phyloP scores from a whole-genome alignment of 2,888 invertebrate genomes.

The Plebejus melissa region DNA sequence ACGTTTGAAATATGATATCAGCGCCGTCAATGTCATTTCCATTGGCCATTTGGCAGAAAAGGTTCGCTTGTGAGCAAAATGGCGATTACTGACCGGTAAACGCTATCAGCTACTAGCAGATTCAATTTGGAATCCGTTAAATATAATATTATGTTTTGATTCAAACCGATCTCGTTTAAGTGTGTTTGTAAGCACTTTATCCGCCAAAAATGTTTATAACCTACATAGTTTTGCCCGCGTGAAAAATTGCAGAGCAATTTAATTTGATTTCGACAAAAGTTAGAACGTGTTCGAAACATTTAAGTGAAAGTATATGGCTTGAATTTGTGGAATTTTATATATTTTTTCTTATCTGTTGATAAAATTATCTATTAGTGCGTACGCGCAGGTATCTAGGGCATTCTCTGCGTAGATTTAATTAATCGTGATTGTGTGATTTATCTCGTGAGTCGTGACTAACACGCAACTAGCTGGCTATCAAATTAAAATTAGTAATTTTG shows the following conservation, averaged over 20 bases:
- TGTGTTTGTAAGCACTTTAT: no score
- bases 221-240: neutral
- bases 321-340: neutral
- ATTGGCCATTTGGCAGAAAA: no score
- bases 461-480: neutral
- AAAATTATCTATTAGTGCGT: neutral
- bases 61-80: no score
- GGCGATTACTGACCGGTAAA: no score
- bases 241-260: no score
- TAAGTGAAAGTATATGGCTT: neutral
- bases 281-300: neutral
- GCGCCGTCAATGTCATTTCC: no score
- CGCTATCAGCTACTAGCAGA: no score
- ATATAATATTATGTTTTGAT: no score
- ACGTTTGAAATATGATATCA: no score
- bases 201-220: no score
- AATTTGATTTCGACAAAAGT: neutral
- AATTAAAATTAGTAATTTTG: neutral
- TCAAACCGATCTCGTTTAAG: no score
- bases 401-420: neutral
- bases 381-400: constrained; percentile 10
- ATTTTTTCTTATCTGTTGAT: neutral
- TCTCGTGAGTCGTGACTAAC: neutral
- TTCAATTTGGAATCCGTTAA: no score
- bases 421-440: constrained; percentile 15